Evolutionary conservation across 2,113 vertebrate species (phyloP).

Genomic region (Chionomys nivalis): DNA sequence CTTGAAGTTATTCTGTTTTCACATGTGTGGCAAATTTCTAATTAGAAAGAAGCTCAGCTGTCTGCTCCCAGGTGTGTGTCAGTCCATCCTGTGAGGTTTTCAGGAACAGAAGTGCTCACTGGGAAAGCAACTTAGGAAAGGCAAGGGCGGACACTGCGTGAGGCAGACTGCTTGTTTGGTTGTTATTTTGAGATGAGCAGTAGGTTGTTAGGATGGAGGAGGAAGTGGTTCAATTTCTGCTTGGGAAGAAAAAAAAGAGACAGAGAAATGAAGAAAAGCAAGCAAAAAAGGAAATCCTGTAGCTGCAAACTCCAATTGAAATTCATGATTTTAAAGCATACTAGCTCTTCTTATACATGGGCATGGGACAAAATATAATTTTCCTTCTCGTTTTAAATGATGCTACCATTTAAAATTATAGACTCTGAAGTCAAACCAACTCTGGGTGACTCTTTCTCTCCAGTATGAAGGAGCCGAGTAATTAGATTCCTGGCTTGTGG

Average conservation of each 20-base stretch:
- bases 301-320: constrained; percentile 10
- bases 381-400: not conserved
- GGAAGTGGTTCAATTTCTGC: not conserved
- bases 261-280: not conserved
- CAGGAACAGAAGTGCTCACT: not conserved
- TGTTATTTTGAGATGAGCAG: not conserved
- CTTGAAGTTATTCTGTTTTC: not conserved
- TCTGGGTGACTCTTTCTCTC: not conserved
- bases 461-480: not conserved
- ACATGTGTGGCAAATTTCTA: constrained; percentile 11
- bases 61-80: not conserved
- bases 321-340: not conserved
- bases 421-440: not conserved
- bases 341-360: not conserved
- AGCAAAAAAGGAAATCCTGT: not conserved
- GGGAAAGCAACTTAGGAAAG: not conserved
- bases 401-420: not conserved
- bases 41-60: not conserved
- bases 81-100: not conserved
- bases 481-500: not conserved
- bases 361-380: not conserved
- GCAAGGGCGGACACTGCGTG: not conserved
- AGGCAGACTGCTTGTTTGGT: not conserved
- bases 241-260: not conserved
- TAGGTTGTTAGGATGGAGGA: not conserved